Base-by-base conservation (phyloP, 1,140 invertebrate species). In the Brachionus asplanchnoidis region DNA sequence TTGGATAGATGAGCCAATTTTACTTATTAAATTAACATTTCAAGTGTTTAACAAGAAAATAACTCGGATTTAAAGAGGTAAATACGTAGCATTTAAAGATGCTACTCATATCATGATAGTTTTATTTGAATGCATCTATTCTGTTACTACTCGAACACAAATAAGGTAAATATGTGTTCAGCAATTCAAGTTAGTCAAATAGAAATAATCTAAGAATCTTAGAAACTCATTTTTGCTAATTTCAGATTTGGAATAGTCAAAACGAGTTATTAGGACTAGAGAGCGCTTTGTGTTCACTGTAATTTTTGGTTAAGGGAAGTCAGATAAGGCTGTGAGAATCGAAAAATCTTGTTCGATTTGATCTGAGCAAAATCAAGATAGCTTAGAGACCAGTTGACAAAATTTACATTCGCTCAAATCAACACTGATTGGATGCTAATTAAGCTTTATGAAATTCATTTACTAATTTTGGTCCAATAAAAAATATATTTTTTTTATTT, bases 331-430 rank as follows among this genome's bases (percentile, higher is more conserved):
- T 40, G 17, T 73, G 68, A 40, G 68, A 73, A 73, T 40, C 7
- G 12, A 20, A 73, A 73, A 73, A 73, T 44, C 7, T 42, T 40
- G 68, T 73, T 42, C n/a, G 53, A 60, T 60, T 73, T 8, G 28
- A 73, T 73, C 28, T 20, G 32, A 26, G 8, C 42, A 12, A 50
- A 50, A 46, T 50, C 26, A 26, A 50, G 44, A 50, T 77, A 50
- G 8, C 66, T 70, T 36, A 28, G 12, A 77, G 46, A 77, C 73
- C 73, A 77, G 73, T 77, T 77, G 73, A 77, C 73, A 23, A 46
- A 36, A 50, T 77, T 77, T 50, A 26, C 26, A 26, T 77, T 77
- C 9, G 53, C n/a, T 60, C 20, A 23, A 20, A 20, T 2, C 5
- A 17, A 60, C 20, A 60, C n/a, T 32, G 20, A 77, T 77, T 77